Base-by-base conservation (phyloP, 2,797 vertebrate species). In the Onychomys torridus region DNA sequence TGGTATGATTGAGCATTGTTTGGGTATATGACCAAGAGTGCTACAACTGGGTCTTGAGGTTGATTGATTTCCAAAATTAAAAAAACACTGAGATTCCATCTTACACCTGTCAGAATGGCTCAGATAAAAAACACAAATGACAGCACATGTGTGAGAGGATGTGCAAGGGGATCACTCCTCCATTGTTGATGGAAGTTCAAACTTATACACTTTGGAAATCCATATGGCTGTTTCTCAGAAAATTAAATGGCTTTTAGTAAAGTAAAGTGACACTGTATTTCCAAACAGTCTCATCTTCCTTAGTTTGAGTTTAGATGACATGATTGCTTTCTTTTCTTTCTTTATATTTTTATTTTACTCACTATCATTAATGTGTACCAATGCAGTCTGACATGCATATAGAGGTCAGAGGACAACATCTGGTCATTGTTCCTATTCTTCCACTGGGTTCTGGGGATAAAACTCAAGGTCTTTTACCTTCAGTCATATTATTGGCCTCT, bases 201-300 rank as follows among this genome's bases (percentile, higher is more conserved):
- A 23, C 9, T 73, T 23, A n/a, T 73, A 37, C 69, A 73, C n/a
- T 73, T 37, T 40, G 69, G 69, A 73, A 73, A 73, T 40, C n/a
- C 37, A 73, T 73, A 23, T 73, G 21, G n/a, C n/a, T 23, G 9
- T 40, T 73, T 73, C 69, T 73, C 69, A 11, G 69, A 73, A 49
- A 77, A 78, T 89, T 82, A 93, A 95, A 27, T 83, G 16, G 6
- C 40, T 55, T 89, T 34, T 87, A 65, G 6, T 59, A 59, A 92
- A 65, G 19, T 21, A 57, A 92, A 91, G 16, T 59, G 67, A 78
- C 83, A 34, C 32, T 90, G 23, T 43, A 77, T 93, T 95, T 82
- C 23, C 71, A 16, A 27, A 82, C 11, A 76, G 32, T 76, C 12
- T 93, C n/a, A 23, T 85, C 10, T 91, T 96, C 52, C 61, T 90